Base-by-base conservation (phyloP, 2,888 invertebrate genomes). In the Altica lythri region DNA sequence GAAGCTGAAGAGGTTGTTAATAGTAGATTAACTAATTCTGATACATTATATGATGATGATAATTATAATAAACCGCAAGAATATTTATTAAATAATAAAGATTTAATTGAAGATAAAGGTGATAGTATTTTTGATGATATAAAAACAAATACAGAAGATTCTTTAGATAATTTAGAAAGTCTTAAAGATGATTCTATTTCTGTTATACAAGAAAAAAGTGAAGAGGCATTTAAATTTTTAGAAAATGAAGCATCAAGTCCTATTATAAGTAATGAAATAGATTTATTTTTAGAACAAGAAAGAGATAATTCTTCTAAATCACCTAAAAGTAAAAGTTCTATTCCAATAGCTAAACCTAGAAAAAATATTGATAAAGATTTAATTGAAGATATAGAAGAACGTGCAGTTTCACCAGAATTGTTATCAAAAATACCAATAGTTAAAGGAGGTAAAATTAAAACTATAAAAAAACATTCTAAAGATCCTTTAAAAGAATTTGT, bases 401-500 rank as follows among this genome's bases (percentile, higher is more conserved):
- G 66, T 16, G 57, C 64, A 12, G 40, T 60, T n/a, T 67, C 70
- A 1, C 67, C 64, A 25, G 75, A 75, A 34, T 61, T 75, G 9
- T 61, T 75, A 32, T 76, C 75, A 50, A 75, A 73, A 66, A 77
- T 77, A 49, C 76, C 77, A 0, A 69, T 77, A 12, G 66, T 71
- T 5, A 75, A 75, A 59, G 76, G 75, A 27, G 70, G 73, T 12
- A 78, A 78, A 71, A 70, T 78, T 1, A 78, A 78, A 69, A 79
- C 78, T 1, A 78, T 79, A 14, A 79, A 78, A 60, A 79, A 79
- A 67, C 78, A 79, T 64, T 78, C 78, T 1, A 79, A 79, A 64
- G 76, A 77, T 64, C 77, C 77, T 1, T 52, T 77, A 16, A 77
- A 77, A 64, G 77, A 77, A 54, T 77, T 77, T 51, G 76, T 75